Evolutionary conservation across 2,113 vertebrate species (phyloP), one percentile per base, ranked within the genome.

Genomic region (Amphiprion ocellaris): DNA sequence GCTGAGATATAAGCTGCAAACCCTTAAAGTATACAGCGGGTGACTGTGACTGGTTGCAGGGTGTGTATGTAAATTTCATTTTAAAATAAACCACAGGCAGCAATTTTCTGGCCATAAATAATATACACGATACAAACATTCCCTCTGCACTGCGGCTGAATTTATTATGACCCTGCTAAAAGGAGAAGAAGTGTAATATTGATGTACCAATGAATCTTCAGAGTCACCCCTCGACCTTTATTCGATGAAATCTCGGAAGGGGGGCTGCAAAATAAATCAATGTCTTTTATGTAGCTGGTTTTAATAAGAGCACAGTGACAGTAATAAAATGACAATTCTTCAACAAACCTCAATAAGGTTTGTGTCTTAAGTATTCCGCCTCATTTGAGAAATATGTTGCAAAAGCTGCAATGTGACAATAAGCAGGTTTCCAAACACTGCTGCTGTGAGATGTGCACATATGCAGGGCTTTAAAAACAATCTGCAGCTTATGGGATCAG

Each of bases 31-130:
- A 19, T 16, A 72, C 62, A 60, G 54, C 0, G 9, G 37, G 49
- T 71, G 69, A 52, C 17, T 46, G 53, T 55, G 41, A 33, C 59
- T 67, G n/a, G 65, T 54, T 79, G 59, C 61, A 69, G 83, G 30
- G 30, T 33, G 69, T 47, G 30, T 85, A 92, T 92, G 91, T 81
- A 89, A 83, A 90, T 88, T 80, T 71, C 9, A 50, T 75, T 90
- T 86, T 24, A 77, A 87, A 93, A 91, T 78, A 90, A 92, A 90
- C 87, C 89, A 84, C 82, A 84, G 74, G 83, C 90, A 89, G 90
- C 89, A 90, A 88, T 85, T 74, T 90, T 89, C 70, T 74, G 71
- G 55, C 79, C 80, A 89, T 93, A 92, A 92, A 92, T 93, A 92
- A 90, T 83, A 91, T 39, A 91, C 69, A 79, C 83, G 80, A 90